phyloP scores from a whole-genome alignment of 1,140 invertebrate genomes.

The Berghia stephanieae region DNA sequence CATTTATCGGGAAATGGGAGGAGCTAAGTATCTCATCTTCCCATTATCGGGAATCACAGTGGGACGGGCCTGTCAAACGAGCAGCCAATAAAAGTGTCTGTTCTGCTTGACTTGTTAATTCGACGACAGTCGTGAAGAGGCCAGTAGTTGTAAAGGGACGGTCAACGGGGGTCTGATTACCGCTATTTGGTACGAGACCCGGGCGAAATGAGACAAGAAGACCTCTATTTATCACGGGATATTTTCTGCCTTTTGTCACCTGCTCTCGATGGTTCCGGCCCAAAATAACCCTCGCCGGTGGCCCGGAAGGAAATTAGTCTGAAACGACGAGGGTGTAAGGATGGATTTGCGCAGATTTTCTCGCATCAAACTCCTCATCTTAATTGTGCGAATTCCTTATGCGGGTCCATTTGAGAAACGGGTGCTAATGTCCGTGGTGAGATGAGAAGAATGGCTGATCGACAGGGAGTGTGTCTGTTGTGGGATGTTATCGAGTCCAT shows the following conservation, averaged over 20 bases:
- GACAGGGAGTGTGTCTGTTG: no score
- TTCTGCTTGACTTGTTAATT: conserved; percentile 31
- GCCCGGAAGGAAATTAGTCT: conserved; percentile 21
- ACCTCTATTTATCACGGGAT: conserved; percentile 27
- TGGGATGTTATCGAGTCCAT: no score
- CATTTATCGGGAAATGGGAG: no score
- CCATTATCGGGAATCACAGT: background rate
- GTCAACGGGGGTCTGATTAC: conserved; percentile 30
- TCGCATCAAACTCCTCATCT: no score
- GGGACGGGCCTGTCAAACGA: conserved; percentile 26
- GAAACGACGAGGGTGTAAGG: no score
- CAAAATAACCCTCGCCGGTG: conserved; percentile 9
- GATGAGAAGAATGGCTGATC: no score
- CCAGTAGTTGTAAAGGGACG: conserved; percentile 18
- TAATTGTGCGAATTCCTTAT: no score
- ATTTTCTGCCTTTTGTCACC: conserved; percentile 28
- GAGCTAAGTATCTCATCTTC: conserved; percentile 12
- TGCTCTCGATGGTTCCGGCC: conserved; percentile 12
- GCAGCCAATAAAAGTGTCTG: conserved; percentile 33
- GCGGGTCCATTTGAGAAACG: no score
- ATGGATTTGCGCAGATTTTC: no score
- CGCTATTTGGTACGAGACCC: conserved; percentile 18
- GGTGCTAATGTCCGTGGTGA: no score
- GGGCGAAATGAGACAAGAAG: conserved; percentile 29
- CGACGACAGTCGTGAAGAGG: conserved; percentile 20